Evolutionary conservation across 2,888 invertebrate genomes (phyloP), one percentile per base, ranked within the genome.

Genomic region (Choristoneura rosaceana): DNA sequence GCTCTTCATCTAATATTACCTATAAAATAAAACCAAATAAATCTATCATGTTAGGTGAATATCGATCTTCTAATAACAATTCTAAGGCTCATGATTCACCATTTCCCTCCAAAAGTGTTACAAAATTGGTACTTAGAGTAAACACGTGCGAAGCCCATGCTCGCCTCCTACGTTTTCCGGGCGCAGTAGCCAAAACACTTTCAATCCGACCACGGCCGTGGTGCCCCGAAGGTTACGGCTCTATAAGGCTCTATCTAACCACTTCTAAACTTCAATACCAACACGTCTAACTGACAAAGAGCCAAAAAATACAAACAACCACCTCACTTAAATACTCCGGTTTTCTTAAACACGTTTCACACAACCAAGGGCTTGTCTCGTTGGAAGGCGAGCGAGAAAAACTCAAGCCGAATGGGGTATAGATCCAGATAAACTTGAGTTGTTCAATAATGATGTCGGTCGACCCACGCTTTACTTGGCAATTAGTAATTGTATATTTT

Each of bases 191-290:
- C 77, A 76, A 74, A 74, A 78, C 76, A 82, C 82, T 82, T 83
- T 82, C 80, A 79, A 78, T 80, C 77, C 76, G 77, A 75, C 76
- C 76, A 74, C 76, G 76, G 78, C 79, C 79, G 78, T 78, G 65
- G 68, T 62, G 66, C 69, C 62, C 47, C 60, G 75, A 75, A 75
- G 75, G 73, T 73, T 73, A 70, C 69, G 47, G 59, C 58, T 63
- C 33, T 43, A n/a, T n/a, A 59, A 59, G 55, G 45, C 55, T 66
- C 50, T 64, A 41, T 38, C 38, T 9, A 33, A 41, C 34, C 50
- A 15, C 34, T 50, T 43, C 62, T 14, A 59, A 59, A 38, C 17
- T 41, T 15, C 61, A 61, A 61, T 33, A 17, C 2, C 61, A 41
- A 61, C 59, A 12, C 55, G 55, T 25, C 55, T 25, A 55, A 55